Base-by-base conservation (phyloP, 2,113 vertebrate genomes). In the Pterocles orientalis region DNA sequence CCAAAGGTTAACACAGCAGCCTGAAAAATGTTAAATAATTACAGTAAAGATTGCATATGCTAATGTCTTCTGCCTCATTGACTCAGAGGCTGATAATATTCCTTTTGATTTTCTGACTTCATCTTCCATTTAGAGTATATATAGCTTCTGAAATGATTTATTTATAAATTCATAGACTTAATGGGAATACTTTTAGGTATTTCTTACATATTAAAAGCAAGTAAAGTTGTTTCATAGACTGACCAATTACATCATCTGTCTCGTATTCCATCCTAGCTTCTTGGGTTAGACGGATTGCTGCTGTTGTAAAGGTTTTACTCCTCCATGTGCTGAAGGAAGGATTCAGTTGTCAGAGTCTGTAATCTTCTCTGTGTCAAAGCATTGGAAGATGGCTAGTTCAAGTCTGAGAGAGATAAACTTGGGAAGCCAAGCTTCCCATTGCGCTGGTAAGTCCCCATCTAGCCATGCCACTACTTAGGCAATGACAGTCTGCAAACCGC, bases 11-110 rank as follows among this genome's bases (percentile, higher is more conserved):
- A 68, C 77, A 48, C 33, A 71, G 56, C 61, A 70, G 56, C 48
- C 26, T 95, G 68, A 92, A 91, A 75, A 89, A 53, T 60, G 16
- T 79, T 73, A 76, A 81, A 36, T 66, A 88, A 91, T 82, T 79
- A 58, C 28, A 71, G 15, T 39, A 76, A 70, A 62, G 60, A 26
- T 10, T 36, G 60, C 60, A 13, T 60, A 57, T 89, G 65, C 31
- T 91, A 65, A 85, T 82, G 5, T 79, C 29, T 95, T 70, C 92
- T 88, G 34, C 57, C 34, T 95, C 77, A 75, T 86, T 92, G 48
- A 53, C 34, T 94, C 26, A 2, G 39, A 84, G 33, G 18, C 33
- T 47, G 78, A 18, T 79, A 82, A 82, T n/a, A 56, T 14, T 48
- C 12, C 21, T 57, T 54, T 18, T 82, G 13, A 43, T 81, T 91